Evolutionary conservation across 2,113 vertebrate genomes (phyloP).

Genomic region (Cyprinodon variegatus): DNA sequence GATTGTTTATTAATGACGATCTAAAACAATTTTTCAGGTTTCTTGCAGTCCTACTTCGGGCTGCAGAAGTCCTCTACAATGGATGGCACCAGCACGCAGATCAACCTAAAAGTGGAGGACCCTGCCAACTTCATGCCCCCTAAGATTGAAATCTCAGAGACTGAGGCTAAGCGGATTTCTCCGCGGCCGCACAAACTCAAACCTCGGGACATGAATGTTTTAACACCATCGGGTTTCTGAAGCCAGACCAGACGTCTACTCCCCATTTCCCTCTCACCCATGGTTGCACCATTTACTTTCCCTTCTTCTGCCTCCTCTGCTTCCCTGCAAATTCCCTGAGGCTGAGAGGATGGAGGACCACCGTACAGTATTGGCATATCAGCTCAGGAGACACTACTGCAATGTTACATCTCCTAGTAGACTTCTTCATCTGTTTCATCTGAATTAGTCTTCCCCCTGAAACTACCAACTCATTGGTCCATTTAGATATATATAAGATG

Average conservation of each 20-base stretch:
- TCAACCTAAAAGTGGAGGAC: conserved; percentile 83
- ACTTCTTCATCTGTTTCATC: neutral
- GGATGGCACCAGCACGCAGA: conserved; percentile 88
- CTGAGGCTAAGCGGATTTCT: conserved; percentile 79
- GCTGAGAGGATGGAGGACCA: conserved; percentile 25
- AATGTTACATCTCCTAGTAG: conserved; percentile 3
- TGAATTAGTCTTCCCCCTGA: neutral
- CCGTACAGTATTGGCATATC: conserved; percentile 17
- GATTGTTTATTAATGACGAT: neutral
- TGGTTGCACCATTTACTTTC: conserved; percentile 25
- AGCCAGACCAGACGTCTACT: conserved; percentile 2
- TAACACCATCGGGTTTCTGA: conserved; percentile 82
- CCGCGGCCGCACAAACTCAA: conserved; percentile 85
- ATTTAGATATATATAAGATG: conserved; percentile 25
- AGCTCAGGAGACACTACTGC: conserved; percentile 9
- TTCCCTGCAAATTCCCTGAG: conserved; percentile 15
- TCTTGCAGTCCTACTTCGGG: conserved; percentile 89
- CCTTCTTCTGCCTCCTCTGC: conserved; percentile 12
- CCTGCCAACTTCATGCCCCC: conserved; percentile 82
- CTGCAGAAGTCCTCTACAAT: conserved; percentile 89
- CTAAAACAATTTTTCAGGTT: conserved; percentile 73
- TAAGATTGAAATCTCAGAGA: conserved; percentile 84
- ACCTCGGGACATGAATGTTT: conserved; percentile 82
- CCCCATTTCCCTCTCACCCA: neutral
- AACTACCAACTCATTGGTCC: conserved; percentile 15